Conservation (phyloP, 2,797 vertebrate genomes). For the Chiloscyllium punctatum region DNA sequence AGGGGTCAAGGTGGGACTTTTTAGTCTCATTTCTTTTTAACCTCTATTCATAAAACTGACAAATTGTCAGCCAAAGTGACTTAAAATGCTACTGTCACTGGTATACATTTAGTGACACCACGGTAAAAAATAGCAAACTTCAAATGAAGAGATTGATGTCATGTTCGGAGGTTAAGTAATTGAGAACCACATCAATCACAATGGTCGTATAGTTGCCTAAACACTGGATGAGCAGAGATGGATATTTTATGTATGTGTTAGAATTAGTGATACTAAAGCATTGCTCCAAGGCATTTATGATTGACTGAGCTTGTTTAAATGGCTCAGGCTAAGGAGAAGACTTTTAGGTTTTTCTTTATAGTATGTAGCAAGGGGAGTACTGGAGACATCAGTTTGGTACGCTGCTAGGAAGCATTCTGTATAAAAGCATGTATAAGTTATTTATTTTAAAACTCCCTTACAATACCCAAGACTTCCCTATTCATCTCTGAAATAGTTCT, state of each 20-base stretch:
- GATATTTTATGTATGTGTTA: neutral
- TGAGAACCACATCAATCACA: no score
- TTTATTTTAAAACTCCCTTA: neutral
- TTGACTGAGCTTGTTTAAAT: neutral
- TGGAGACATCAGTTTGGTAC: neutral
- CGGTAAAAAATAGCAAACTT: neutral
- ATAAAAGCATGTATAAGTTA: no score
- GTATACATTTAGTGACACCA: neutral
- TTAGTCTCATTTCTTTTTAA: neutral
- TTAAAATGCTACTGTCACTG: neutral
- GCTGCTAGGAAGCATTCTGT: no score
- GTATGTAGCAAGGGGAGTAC: neutral
- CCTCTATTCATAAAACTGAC: constrained; percentile 2
- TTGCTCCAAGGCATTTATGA: neutral
- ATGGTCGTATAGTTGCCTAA: neutral
- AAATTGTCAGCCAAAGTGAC: neutral
- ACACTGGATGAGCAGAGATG: no score
- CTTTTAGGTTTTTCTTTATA: neutral
- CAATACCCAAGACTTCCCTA: neutral
- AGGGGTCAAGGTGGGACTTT: neutral
- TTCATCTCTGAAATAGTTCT: neutral
- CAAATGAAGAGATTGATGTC: neutral
- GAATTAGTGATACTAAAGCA: neutral
- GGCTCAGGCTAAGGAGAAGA: neutral
- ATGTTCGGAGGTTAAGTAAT: neutral